Evolutionary conservation across 2,113 vertebrate genomes (phyloP), one percentile per base, ranked within the genome.

Genomic region (Nothoprocta perdicaria): DNA sequence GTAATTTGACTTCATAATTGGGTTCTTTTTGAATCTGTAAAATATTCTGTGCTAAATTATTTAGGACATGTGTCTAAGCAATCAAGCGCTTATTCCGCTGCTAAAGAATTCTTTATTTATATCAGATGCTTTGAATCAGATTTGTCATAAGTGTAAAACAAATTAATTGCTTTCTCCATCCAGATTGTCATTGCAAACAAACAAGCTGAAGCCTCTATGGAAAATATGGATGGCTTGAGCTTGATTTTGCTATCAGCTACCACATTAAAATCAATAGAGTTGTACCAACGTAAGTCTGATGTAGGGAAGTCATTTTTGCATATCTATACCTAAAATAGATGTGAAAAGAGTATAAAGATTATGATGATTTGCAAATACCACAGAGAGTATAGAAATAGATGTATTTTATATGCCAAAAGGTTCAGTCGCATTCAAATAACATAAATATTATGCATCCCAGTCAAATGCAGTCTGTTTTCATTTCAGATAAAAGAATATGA

Each of bases 111-210:
- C 45, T 86, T 90, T 75, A 81, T 94, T 96, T 95, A 35, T 80
- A 85, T 80, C 84, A 91, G 72, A 87, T 92, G 89, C 84, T 95
- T 95, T 90, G 81, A 80, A 82, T 93, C 65, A 77, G 68, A 65
- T 83, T 83, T 89, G 40, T 83, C 87, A 83, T 89, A 85, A 95
- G 26, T 65, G 58, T 90, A 83, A 93, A 89, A 50, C 46, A 69
- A 87, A 92, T 77, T 62, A 93, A 94, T 94, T 58, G 95, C 95
- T 96, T 95, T 87, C 80, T 93, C 46, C 89, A 92, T 96, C 78
- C 80, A 94, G 77, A 92, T 33, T 84, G 43, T 72, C 90, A 96
- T 72, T 83, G 75, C 89, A 93, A 92, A 94, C 57, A 87, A 94
- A 85, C 92, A 95, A 95, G 89, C 77, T 80, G 83, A 95, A 95